phyloP scores from a whole-genome alignment of 2,797 vertebrate genomes.

The Clarias platycephalus region DNA sequence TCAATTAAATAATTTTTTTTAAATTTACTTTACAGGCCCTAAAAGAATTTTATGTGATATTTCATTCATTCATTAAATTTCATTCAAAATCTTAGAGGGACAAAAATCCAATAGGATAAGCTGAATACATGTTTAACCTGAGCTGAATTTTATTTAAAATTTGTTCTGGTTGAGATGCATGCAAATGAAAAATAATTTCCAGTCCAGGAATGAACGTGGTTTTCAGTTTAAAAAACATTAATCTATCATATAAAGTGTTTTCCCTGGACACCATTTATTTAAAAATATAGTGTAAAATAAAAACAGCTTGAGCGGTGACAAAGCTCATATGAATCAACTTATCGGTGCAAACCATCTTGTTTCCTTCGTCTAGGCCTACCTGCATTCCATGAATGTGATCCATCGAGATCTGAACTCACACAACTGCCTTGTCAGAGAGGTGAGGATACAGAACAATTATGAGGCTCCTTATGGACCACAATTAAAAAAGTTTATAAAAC shows the following conservation, averaged over 20 bases:
- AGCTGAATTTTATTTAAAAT: not conserved
- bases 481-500: not conserved
- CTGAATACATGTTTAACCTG: not conserved
- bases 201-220: not conserved
- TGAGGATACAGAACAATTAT: constrained; percentile 63
- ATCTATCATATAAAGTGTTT: not conserved
- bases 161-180: not conserved
- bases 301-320: not conserved
- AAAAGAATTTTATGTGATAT: too few relatives aligned
- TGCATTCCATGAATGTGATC: constrained; percentile 98
- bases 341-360: not conserved
- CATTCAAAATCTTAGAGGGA: too few relatives aligned
- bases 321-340: not conserved
- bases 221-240: not conserved
- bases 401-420: constrained; percentile 95
- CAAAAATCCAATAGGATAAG: too few relatives aligned
- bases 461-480: not conserved
- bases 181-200: not conserved
- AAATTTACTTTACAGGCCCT: too few relatives aligned
- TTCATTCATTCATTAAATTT: too few relatives aligned
- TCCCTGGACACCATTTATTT: not conserved
- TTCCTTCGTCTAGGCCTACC: constrained; percentile 81
- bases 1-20: too few relatives aligned
- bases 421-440: constrained; percentile 96
- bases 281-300: not conserved